Base-by-base conservation (phyloP, 2,888 invertebrate species). In the Lordiphosa fenestrarum region DNA sequence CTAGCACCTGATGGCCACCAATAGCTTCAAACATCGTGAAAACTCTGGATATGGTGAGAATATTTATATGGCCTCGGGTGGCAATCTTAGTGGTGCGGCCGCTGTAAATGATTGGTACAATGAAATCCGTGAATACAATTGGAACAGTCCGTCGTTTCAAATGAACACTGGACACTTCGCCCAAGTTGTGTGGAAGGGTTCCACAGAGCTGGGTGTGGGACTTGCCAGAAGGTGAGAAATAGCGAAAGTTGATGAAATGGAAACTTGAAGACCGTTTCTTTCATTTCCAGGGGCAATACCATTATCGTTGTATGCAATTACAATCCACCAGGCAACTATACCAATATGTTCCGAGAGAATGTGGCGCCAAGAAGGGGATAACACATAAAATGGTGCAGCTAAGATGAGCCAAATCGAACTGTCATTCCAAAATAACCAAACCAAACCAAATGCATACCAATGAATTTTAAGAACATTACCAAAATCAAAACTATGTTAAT, bases 1-100 rank as follows among this genome's bases (percentile, higher is more conserved):
- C 4, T n/a, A 66, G 77, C 36, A 69, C 53, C 53, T 96, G 54
- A 12, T 76, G 46, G 93, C 93, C 0, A 91, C 91, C 38, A 94
- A 94, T 40, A 44, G 42, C 4, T 90, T 95, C 73, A 93, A 94
- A 69, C 96, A 96, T 86, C 92, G 95, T 52, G 92, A 93, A 37
- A 93, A 94, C 71, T 93, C 93, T 65, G 93, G 93, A 35, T 95
- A 95, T 82, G 96, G 96, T 0, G 96, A 96, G 87, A 96, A 96
- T 85, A 92, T 96, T 57, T 96, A 93, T 86, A 93, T 93, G 84
- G 92, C 94, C 73, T 93, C 93, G 91, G 94, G 94, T 41, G 93
- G 93, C 1, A 46, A 89, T 6, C 91, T 95, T 0, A 90, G 91
- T 21, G 96, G 95, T 0, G 91, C 91, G 35, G 93, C 93, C 64